Evolutionary conservation across 2,888 invertebrate species (phyloP).

Genomic region (Schizaphis graminum): DNA sequence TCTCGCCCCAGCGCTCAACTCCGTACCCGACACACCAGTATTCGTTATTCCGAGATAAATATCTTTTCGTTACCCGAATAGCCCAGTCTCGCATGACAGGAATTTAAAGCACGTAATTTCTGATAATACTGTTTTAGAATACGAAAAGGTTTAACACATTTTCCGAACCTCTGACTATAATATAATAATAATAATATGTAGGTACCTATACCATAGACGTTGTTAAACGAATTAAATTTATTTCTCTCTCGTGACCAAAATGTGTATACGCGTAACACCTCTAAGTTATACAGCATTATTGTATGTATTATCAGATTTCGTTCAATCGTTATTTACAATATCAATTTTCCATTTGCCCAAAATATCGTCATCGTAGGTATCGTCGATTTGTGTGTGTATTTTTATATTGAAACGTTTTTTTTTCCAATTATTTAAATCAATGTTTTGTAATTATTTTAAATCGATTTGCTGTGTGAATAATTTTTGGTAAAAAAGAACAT

Average conservation of each 20-base stretch:
- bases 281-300: background rate
- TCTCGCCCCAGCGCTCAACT: background rate
- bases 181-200: conserved; percentile 9
- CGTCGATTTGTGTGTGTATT: background rate
- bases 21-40: background rate
- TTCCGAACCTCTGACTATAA: background rate
- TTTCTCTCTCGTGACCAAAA: background rate
- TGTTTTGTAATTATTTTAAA: background rate
- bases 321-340: background rate
- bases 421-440: background rate
- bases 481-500: background rate
- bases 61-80: conserved; percentile 39
- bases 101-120: conserved; percentile 33
- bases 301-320: background rate
- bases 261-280: background rate
- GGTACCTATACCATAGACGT: background rate
- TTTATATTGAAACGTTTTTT: background rate
- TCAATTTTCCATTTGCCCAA: background rate
- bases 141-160: conserved; percentile 31
- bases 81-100: background rate
- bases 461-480: background rate
- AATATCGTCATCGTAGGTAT: background rate
- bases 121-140: conserved; percentile 35
- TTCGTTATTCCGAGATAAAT: conserved; percentile 30
- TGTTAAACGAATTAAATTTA: conserved; percentile 13